Base-by-base conservation (phyloP, 1,140 invertebrate genomes). In the Formica selysi region DNA sequence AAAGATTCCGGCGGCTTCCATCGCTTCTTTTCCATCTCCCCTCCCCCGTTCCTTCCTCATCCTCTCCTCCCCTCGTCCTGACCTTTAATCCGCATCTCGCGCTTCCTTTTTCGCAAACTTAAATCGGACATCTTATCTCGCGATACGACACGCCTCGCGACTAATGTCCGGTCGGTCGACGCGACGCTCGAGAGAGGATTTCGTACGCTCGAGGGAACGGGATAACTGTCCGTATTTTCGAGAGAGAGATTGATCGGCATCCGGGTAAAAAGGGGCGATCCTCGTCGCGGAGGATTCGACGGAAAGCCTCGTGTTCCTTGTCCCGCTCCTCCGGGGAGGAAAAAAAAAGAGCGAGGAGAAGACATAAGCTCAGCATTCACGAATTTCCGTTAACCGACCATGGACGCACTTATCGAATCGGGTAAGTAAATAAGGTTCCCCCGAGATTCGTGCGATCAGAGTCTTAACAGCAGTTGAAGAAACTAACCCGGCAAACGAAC, bases 61-160 rank as follows among this genome's bases (percentile, higher is more conserved):
- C n/a, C 54, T 8, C 41, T 29, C 10, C 51, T 0, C n/a, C 61
- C n/a, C 32, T 41, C 71, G 29, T 73, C 8, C 65, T 90, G 87
- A 90, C 85, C 89, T 90, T 90, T 90, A 89, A 89, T 89, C 87
- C 84, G 13, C 54, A 62, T 86, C 67, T 68, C 73, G 78, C 85
- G 85, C 61, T 90, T 90, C 64, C 87, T 87, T 90, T 90, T 78
- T 90, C 86, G 89, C 86, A 48, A 87, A 87, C 86, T 90, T 90
- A 76, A 90, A 90, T 90, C 88, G 88, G 76, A 73, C 81, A 87
- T 90, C 89, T 90, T 90, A 91, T 91, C 90, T 90, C 73, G 51
- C 87, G 89, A 91, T 91, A 91, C 88, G 86, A 90, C 89, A 90
- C 83, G 87, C 90, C 86, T 86, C 90, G 86, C 90, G 89, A 91